Conservation (phyloP, 1,140 invertebrate species). For the Chymomyza costata region DNA sequence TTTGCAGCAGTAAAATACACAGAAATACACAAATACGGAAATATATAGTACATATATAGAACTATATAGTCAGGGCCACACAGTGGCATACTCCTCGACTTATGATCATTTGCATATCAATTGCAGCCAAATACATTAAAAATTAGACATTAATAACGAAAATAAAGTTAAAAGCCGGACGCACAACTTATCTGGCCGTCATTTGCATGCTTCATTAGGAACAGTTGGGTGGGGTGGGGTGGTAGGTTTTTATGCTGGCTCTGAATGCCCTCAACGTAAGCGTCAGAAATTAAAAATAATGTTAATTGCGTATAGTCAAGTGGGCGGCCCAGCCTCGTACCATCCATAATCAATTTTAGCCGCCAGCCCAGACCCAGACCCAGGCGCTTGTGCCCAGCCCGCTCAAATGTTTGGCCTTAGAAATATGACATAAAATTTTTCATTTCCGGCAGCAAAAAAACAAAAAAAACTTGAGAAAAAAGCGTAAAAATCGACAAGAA, state of each 20-base stretch:
- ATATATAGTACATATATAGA: too few relatives aligned
- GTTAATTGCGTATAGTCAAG: slow-evolving; percentile 50
- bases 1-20: too few relatives aligned
- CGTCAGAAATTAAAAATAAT: slow-evolving; percentile 65
- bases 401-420: not conserved
- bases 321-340: slow-evolving; percentile 19
- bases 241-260: too few relatives aligned
- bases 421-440: slow-evolving; percentile 73
- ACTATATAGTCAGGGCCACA: too few relatives aligned
- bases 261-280: slow-evolving; percentile 37
- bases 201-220: slow-evolving; percentile 67
- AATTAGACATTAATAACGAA: slow-evolving; percentile 62
- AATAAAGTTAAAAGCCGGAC: slow-evolving; percentile 51
- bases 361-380: slow-evolving; percentile 28
- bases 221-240: too few relatives aligned
- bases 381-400: not conserved
- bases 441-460: slow-evolving; percentile 50
- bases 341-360: slow-evolving; percentile 71
- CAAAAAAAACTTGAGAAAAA: slow-evolving; percentile 6
- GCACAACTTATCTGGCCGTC: slow-evolving; percentile 3
- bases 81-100: too few relatives aligned
- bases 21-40: too few relatives aligned
- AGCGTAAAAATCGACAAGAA: slow-evolving; percentile 41
- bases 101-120: slow-evolving; percentile 66
- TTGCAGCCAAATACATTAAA: slow-evolving; percentile 53